These are phyloP conservation scores for Aptenodytes forsteri DNA, from an alignment of 2,113 vertebrate species.

Conservation along the genomic window DNA sequence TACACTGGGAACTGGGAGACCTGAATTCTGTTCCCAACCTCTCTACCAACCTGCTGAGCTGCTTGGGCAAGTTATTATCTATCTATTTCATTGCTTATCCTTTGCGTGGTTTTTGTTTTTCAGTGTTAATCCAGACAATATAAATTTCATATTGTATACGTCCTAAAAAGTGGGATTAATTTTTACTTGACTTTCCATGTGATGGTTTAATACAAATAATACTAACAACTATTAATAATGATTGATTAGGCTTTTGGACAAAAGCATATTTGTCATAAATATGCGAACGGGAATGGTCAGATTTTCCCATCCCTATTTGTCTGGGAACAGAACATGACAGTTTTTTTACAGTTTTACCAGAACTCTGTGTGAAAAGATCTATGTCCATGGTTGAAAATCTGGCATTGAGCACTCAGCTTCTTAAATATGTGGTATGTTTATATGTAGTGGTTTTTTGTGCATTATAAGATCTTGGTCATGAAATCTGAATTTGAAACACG, in stretches of 20 bases:
- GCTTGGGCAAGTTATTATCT: neutral
- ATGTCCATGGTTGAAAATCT: neutral
- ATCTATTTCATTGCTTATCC: neutral
- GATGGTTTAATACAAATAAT: neutral
- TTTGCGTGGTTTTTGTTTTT: neutral
- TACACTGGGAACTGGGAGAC: neutral
- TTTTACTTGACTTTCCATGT: neutral
- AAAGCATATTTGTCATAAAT: neutral
- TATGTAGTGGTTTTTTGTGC: neutral
- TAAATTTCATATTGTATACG: neutral
- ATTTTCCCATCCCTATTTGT: neutral
- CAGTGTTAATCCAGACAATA: neutral
- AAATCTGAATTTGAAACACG: neutral
- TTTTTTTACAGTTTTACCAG: neutral
- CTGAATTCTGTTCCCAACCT: neutral
- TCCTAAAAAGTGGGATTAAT: neutral
- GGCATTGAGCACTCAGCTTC: neutral
- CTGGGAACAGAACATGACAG: neutral
- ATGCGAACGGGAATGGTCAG: neutral
- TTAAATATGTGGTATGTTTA: neutral
- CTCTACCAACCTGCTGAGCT: neutral
- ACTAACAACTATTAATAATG: neutral
- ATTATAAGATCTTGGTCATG: neutral
- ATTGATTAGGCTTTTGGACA: neutral
- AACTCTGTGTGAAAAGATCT: neutral